Evolutionary conservation across 2,797 vertebrate species (phyloP), one percentile per base, ranked within the genome.

Genomic region (Phalloptychus januarius): DNA sequence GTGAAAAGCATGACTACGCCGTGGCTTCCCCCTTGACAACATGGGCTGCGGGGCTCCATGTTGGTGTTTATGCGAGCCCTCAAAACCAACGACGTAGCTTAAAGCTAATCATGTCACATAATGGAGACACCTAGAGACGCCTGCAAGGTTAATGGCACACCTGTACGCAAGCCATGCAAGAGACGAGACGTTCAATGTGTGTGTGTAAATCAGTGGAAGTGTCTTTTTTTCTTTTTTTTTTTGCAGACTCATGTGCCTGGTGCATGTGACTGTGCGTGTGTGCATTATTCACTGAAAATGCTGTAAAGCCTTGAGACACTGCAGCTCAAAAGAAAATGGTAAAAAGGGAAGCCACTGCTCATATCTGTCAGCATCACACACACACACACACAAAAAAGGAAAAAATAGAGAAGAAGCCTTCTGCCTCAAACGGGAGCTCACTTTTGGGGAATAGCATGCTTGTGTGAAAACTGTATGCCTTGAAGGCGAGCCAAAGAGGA

Each of bases 1-100:
- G 78, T 94, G 94, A 94, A 92, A 94, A 89, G 91, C 93, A 90
- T 88, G 91, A 94, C 93, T 86, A 81, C 76, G 84, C 77, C 77
- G 84, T 80, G 15, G 75, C 77, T 86, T 88, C 85, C 88, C 88
- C 77, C 72, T 45, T 86, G 90, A 94, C 93, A 94, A 93, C 81
- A 74, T 52, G 69, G 87, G 87, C 76, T 54, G 58, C 23, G 71
- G 75, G 69, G 38, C 70, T 74, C n/a, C 42, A 36, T 50, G 79
- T 33, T 69, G 45, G 45, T 50, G 76, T 73, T 75, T 69, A 36
- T 48, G 56, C 50, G 48, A 75, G 56, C 76, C 69, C 74, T 85
- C 75, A 83, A 71, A 87, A 79, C 67, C 82, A 81, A 85, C 87
- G 72, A 81, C 61, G 36, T 56, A 75, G 83, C 87, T 87, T 88